A percentile compares a stretch with the other conserved stretches of the same genome.
Conservation (phyloP, 2,797 vertebrate species). For the Gallinago stenura region DNA sequence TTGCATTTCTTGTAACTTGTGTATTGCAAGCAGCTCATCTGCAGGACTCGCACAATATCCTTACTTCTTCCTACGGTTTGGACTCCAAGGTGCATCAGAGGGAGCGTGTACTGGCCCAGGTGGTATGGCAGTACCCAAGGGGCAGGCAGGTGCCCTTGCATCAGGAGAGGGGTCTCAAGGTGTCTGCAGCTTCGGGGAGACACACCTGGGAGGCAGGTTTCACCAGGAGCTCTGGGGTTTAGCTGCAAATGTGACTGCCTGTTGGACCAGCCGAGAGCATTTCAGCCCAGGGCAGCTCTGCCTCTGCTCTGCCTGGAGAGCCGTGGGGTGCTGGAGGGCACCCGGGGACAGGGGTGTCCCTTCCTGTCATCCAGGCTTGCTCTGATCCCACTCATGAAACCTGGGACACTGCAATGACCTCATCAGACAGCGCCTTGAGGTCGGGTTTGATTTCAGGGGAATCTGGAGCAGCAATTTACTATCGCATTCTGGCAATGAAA, state of each 20-base stretch:
- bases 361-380: not conserved
- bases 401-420: not conserved
- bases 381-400: not conserved
- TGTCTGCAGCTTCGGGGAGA: rapidly evolving
- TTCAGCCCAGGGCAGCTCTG: too few relatives aligned
- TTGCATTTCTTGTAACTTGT: not conserved
- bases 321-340: not conserved
- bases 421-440: not conserved
- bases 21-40: not conserved
- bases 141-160: not conserved
- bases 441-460: not conserved
- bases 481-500: not conserved
- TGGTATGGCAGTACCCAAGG: too few relatives aligned
- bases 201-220: not conserved
- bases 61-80: not conserved
- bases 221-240: not conserved
- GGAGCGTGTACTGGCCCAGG: rapidly evolving
- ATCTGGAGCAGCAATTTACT: not conserved
- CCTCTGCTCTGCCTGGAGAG: not conserved
- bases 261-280: too few relatives aligned
- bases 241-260: not conserved
- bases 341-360: rapidly evolving
- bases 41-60: not conserved
- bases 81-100: not conserved
- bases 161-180: rapidly evolving